phyloP scores from a whole-genome alignment of 2,113 vertebrate genomes.

The Phylloscopus trochilus region DNA sequence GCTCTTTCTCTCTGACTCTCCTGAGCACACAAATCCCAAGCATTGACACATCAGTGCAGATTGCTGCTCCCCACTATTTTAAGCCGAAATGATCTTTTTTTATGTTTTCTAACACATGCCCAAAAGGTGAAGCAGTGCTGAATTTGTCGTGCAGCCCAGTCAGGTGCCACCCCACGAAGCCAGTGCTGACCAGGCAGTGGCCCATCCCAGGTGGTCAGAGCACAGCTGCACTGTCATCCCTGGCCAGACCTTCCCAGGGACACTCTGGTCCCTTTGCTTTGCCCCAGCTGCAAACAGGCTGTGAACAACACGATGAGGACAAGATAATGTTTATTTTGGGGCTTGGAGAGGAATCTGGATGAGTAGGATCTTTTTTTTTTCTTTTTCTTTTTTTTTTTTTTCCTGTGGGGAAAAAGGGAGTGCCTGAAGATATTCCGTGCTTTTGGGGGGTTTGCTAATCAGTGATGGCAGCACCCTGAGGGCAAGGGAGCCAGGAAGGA shows the following conservation, averaged over 20 bases:
- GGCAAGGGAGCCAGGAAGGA: neutral
- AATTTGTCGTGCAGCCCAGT: neutral
- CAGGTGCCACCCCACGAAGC: neutral
- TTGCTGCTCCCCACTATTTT: neutral
- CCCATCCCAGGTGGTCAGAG: neutral
- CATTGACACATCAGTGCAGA: accelerated
- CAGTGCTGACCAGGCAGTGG: accelerated
- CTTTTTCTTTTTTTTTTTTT: neutral
- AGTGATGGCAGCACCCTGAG: slow-evolving; percentile 20
- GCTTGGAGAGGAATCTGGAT: neutral
- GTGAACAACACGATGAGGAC: neutral
- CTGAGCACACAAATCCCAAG: neutral
- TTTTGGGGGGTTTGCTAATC: neutral
- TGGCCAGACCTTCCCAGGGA: neutral
- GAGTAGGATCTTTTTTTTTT: neutral
- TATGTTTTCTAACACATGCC: neutral
- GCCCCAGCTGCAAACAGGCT: neutral
- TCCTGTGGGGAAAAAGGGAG: neutral
- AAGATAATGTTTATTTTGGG: neutral
- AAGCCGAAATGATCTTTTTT: neutral
- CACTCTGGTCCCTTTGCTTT: neutral
- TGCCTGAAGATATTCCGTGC: neutral
- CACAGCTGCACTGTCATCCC: neutral
- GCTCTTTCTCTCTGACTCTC: neutral
- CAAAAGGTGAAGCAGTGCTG: neutral